Conservation (phyloP, 2,888 invertebrate genomes). For the Muschampia plurimacula region DNA sequence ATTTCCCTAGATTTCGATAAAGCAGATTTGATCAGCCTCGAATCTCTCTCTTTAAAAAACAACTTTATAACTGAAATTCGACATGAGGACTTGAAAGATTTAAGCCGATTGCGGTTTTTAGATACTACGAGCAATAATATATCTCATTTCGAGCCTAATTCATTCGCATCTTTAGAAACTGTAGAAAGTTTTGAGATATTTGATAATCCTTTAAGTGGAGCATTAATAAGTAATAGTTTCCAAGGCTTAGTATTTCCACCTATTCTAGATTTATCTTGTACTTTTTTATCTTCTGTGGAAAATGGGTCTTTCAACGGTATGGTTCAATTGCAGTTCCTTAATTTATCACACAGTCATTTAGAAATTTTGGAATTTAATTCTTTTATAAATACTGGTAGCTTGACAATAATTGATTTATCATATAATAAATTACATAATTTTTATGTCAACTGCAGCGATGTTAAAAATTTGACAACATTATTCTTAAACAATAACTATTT, state of each 20-base stretch:
- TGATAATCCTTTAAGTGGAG: slow-evolving; percentile 61
- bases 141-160: slow-evolving; percentile 54
- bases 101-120: slow-evolving; percentile 57
- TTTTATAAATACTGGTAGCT: slow-evolving; percentile 57
- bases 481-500: slow-evolving; percentile 63
- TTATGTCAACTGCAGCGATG: slow-evolving; percentile 59
- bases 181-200: slow-evolving; percentile 62
- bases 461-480: slow-evolving; percentile 54
- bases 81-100: slow-evolving; percentile 53
- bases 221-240: slow-evolving; percentile 59
- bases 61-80: slow-evolving; percentile 60
- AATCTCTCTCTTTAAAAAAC: slow-evolving; percentile 54
- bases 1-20: slow-evolving; percentile 59
- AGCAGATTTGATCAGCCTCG: slow-evolving; percentile 57
- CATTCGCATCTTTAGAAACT: slow-evolving; percentile 56
- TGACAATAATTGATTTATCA: slow-evolving; percentile 66
- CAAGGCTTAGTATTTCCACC: slow-evolving; percentile 61
- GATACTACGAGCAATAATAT: slow-evolving; percentile 69
- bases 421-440: slow-evolving; percentile 60
- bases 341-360: slow-evolving; percentile 63
- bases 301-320: slow-evolving; percentile 67
- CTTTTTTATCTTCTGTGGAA: slow-evolving; percentile 54
- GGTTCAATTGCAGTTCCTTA: slow-evolving; percentile 59
- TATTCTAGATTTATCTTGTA: slow-evolving; percentile 63
- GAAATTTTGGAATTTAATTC: slow-evolving; percentile 60